Conservation (phyloP, 1,140 invertebrate genomes). For the Anoplolepis gracilipes region DNA sequence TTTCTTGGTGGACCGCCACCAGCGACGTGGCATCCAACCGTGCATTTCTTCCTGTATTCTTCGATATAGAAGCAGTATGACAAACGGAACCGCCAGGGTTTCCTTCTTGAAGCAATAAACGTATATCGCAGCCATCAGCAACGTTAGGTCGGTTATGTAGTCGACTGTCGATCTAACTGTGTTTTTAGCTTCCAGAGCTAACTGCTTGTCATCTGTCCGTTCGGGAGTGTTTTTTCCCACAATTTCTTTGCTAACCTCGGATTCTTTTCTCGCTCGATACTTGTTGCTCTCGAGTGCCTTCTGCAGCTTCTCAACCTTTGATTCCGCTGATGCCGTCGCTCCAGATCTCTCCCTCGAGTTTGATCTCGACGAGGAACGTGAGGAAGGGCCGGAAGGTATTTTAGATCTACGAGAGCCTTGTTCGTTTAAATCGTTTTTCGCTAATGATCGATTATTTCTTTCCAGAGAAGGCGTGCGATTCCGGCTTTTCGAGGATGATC, state of each 20-base stretch:
- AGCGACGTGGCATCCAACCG: conserved; percentile 73
- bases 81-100: conserved; percentile 90
- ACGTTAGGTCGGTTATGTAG: conserved; percentile 90
- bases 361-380: conserved; percentile 72
- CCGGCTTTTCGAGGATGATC: conserved; percentile 74
- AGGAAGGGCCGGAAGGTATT: conserved; percentile 38
- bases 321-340: conserved; percentile 63
- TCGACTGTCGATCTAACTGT: conserved; percentile 89
- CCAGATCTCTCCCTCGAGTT: conserved; percentile 78
- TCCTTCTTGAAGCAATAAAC: conserved; percentile 93
- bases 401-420: conserved; percentile 46
- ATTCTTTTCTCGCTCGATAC: conserved; percentile 61
- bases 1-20: conserved; percentile 71
- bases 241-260: conserved; percentile 27
- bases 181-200: conserved; percentile 86
- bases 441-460: conserved; percentile 56
- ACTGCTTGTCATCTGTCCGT: conserved; percentile 50
- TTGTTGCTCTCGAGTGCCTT: conserved; percentile 70
- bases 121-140: conserved; percentile 88
- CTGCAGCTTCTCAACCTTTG: conserved; percentile 76
- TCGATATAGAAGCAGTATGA: conserved; percentile 91
- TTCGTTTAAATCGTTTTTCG: conserved; percentile 66
- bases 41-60: conserved; percentile 88
- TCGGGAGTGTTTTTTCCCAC: background rate
- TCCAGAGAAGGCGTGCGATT: conserved; percentile 63